Conservation (phyloP, 2,113 vertebrate genomes). For the Lasiurus borealis region DNA sequence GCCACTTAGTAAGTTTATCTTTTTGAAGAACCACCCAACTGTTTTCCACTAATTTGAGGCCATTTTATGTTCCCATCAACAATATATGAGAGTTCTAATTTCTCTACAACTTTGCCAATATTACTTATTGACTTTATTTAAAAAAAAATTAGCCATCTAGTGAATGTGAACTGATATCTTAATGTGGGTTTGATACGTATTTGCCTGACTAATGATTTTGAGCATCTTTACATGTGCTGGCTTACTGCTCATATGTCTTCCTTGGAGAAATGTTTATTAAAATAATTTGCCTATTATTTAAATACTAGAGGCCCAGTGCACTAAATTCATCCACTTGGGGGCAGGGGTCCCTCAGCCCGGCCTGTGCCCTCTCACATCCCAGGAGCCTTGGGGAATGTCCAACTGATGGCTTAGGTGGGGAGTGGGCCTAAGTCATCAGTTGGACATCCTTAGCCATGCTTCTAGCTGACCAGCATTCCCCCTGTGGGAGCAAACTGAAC, state of each 20-base stretch:
- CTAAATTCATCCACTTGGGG: too few species aligned
- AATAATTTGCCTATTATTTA: neutral
- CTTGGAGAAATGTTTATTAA: neutral
- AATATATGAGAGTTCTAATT: neutral
- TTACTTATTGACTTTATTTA: neutral
- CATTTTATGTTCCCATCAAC: neutral
- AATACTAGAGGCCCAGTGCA: neutral
- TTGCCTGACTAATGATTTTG: neutral
- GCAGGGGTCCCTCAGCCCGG: too few species aligned
- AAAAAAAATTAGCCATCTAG: neutral
- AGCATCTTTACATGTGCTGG: neutral
- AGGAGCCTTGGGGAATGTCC: too few species aligned
- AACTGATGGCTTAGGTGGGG: too few species aligned
- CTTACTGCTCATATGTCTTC: neutral
- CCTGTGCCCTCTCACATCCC: too few species aligned
- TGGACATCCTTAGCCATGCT: too few species aligned
- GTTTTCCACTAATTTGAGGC: neutral
- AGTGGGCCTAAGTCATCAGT: too few species aligned
- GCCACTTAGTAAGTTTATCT: neutral
- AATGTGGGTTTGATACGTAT: neutral
- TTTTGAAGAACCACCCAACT: neutral
- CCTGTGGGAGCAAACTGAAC: too few species aligned
- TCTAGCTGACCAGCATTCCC: too few species aligned
- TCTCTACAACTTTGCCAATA: neutral
- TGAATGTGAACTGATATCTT: neutral